Percentiles rank a stretch among this genome's conserved stretches.
These are phyloP conservation scores for Aegotheles bennettii DNA, from an alignment of 2,113 vertebrate genomes.

Conservation along the genomic window DNA sequence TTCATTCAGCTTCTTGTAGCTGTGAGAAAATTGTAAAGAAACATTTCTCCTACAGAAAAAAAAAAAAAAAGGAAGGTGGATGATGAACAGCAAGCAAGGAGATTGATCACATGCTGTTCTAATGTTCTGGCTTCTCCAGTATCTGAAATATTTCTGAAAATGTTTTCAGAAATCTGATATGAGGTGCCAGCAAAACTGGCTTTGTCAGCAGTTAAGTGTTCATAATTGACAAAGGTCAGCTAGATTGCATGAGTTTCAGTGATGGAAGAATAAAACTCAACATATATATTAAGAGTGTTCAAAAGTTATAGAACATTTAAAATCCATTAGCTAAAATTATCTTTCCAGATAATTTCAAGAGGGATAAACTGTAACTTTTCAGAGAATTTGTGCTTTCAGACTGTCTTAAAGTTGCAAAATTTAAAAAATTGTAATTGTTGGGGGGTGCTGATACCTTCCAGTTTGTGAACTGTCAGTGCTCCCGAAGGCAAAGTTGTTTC, in stretches of 20 bases:
- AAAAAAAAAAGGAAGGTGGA: not conserved
- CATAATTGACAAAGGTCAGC: not conserved
- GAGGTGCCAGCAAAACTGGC: not conserved
- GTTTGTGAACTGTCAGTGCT: not conserved
- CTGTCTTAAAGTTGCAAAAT: not conserved
- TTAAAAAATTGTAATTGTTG: not conserved
- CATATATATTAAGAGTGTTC: not conserved
- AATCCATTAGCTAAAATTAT: constrained; percentile 30
- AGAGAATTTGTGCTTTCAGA: not conserved
- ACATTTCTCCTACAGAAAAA: not conserved
- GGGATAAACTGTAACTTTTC: not conserved
- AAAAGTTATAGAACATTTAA: not conserved
- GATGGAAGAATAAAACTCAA: not conserved
- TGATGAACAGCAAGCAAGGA: not conserved
- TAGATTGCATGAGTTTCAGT: not conserved
- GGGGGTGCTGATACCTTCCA: not conserved
- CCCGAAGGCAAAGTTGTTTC: not conserved
- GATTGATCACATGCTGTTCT: not conserved
- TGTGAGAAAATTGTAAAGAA: not conserved
- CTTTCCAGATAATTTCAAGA: constrained; percentile 4
- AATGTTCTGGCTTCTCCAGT: not conserved
- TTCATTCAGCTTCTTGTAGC: not conserved
- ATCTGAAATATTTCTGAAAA: constrained; percentile 3
- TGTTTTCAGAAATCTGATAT: not conserved
- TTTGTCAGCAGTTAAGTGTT: not conserved